Base-by-base conservation (phyloP, 1,140 invertebrate genomes). In the Nasonia giraulti region DNA sequence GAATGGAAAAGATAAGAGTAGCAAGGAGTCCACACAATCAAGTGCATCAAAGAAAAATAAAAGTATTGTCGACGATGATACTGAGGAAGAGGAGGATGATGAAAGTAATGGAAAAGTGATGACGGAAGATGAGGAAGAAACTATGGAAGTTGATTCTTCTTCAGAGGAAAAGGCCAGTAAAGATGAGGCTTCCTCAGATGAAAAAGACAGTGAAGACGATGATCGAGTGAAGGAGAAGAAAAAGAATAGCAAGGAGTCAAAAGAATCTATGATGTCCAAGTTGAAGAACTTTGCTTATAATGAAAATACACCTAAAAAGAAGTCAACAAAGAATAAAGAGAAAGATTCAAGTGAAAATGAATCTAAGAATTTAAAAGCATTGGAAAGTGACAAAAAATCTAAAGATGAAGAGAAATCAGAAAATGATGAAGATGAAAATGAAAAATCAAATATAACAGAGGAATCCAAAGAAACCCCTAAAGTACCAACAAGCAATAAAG, bases 371-470 rank as follows among this genome's bases (percentile, higher is more conserved):
- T 55, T 40, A 33, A 14, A 83, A 86, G 83, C 87, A 84, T 83
- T 86, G 75, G 40, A 85, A 77, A 27, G 50, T 27, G n/a, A 77
- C 20, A 44, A 79, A 27, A 77, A 82, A 82, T 68, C 85, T 84
- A 40, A 87, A 62, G 76, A 87, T 73, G 83, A 88, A 44, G 82
- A 86, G 62, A 85, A 80, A 87, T 17, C 33, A 74, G 55, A 77
- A 27, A 83, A 73, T 31, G 75, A 82, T 14, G 8, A 84, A 23
- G 68, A 86, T 68, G n/a, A 84, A 55, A 55, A 81, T 17, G 84
- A 37, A 68, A 69, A 27, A 74, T 47, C 37, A 76, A 80, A 76
- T 78, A 78, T 74, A 69, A 84, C 50, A 55, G 74, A 44, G 66
- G 75, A 47, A 86, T 68, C 69, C 31, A n/a, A 87, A 80, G 68